Conservation (phyloP, 30 jellyfish, hydroid and myxozoan genomes). For the Aurelia aurita region DNA sequence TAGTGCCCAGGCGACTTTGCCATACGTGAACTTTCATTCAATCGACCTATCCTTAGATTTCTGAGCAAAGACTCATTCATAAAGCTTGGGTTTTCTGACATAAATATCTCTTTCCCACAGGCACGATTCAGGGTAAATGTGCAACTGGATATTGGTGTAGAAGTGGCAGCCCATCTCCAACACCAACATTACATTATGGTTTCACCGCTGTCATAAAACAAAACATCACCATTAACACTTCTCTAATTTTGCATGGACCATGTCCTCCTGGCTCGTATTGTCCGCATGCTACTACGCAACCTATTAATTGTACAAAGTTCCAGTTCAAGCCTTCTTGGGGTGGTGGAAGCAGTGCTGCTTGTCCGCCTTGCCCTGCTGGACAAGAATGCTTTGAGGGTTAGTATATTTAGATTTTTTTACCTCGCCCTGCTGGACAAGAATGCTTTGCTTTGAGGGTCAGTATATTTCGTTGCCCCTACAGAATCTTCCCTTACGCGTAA, state of each 20-base stretch:
- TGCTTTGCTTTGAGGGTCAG: too few relatives aligned
- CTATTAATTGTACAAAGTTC: slow-evolving; percentile 83
- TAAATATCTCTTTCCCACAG: slow-evolving; percentile 43
- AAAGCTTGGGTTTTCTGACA: too few relatives aligned
- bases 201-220: slow-evolving; percentile 1
- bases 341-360: slow-evolving; percentile 83
- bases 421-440: too few relatives aligned
- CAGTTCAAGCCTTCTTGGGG: slow-evolving; percentile 82
- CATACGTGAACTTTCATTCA: too few relatives aligned
- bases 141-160: slow-evolving; percentile 96
- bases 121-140: slow-evolving; percentile 70
- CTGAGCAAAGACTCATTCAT: too few relatives aligned
- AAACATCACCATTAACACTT: slow-evolving; percentile 36
- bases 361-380: slow-evolving; percentile 99
- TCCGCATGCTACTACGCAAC: slow-evolving; percentile 70
- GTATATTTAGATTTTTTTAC: not conserved
- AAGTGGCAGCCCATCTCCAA: slow-evolving; percentile 98
- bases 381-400: slow-evolving; percentile 92
- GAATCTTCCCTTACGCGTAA: not conserved
- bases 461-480: not conserved
- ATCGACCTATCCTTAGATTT: too few relatives aligned
- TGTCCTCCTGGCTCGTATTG: slow-evolving; percentile 99
- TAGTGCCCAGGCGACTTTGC: too few relatives aligned
- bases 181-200: slow-evolving; percentile 69
- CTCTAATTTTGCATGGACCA: slow-evolving; percentile 86